Base-by-base conservation (phyloP, 1,140 invertebrate species). In the Drosophila sechellia region DNA sequence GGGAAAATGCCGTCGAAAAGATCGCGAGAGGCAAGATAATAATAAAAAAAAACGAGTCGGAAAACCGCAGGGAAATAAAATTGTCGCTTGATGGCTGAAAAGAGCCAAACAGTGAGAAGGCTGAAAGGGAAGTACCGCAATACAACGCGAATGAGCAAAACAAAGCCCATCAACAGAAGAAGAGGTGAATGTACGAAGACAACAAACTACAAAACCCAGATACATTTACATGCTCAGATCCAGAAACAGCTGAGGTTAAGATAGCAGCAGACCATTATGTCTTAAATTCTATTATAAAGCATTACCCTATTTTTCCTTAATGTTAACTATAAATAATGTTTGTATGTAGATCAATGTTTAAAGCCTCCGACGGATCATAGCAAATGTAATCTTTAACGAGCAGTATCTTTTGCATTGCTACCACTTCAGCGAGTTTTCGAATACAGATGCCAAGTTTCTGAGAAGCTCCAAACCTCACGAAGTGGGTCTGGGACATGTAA, bases 11-110 rank as follows among this genome's bases (percentile, higher is more conserved):
- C 15, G 15, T 53, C 55, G 54, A 84, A 81, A 72, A 80, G 59
- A 60, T 74, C 52, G 55, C 65, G 35, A 61, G 65, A 66, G 39
- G n/a, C 17, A 10, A 74, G 72, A 76, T 49, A 69, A 76, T 53
- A 68, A 68, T n/a, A 52, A 59, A 72, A 73, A 39, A 64, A 74
- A 69, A 22, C 54, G 50, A 79, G 79, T 54, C 79, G 75, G 83
- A 83, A 86, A 87, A 81, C 79, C 66, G 84, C 83, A 87, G 86
- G 45, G 68, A 70, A 74, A 75, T 42, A 79, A 83, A 77, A 87
- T 64, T 87, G 83, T 86, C 75, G 61, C 70, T 78, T 64, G 57
- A 52, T 43, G 75, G 31, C 34, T 56, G 49, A 43, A 66, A 37
- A 48, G 48, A 53, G 31, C 63, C 35, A 49, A 73, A 77, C 37